Base-by-base conservation (phyloP, 2,888 invertebrate genomes). In the Thera britannica region DNA sequence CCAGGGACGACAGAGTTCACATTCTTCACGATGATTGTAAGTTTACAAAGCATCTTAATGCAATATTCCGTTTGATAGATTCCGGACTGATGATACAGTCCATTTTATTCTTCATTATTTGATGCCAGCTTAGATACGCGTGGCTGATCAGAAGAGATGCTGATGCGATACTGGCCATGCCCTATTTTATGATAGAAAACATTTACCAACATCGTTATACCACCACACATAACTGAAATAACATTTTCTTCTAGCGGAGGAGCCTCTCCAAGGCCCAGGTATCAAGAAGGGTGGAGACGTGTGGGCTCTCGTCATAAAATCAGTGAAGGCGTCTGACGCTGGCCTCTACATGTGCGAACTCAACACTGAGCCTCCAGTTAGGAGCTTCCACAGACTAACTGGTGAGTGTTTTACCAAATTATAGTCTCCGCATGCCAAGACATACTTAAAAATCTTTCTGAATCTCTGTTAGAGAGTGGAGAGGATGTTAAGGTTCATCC, bases 331-430 rank as follows among this genome's bases (percentile, higher is more conserved):
- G 0, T 93, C 95, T 0, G 97, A 98, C 83, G 95, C 97, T 0
- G 97, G 97, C 1, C 94, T 97, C 48, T 98, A 97, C 85, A 95
- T 96, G 76, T 98, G 97, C 79, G 97, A 97, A 89, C 95, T 97
- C 23, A 97, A 97, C 89, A 96, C 96, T 12, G 96, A 96, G 76
- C 97, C 97, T 0, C 95, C 96, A 0, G 95, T 97, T 56, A 94
- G 96, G 72, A 97, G 97, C 81, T 97, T 97, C 88, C 97, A 97
- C 84, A 95, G 96, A 80, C 93, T 97, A 6, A 96, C 95, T 85
- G 97, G 97, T 97, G 87, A 78, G 80, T 48, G 34, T 34, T 34
- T 2, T 8, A 7, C n/a, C 46, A 9, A 9, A 35, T n/a, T 44
- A 23, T 36, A 41, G 12, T 56, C 56, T 36, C 5, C 11, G n/a